Evolutionary conservation across 2,113 vertebrate genomes (phyloP).

Genomic region (Xerus inauris): DNA sequence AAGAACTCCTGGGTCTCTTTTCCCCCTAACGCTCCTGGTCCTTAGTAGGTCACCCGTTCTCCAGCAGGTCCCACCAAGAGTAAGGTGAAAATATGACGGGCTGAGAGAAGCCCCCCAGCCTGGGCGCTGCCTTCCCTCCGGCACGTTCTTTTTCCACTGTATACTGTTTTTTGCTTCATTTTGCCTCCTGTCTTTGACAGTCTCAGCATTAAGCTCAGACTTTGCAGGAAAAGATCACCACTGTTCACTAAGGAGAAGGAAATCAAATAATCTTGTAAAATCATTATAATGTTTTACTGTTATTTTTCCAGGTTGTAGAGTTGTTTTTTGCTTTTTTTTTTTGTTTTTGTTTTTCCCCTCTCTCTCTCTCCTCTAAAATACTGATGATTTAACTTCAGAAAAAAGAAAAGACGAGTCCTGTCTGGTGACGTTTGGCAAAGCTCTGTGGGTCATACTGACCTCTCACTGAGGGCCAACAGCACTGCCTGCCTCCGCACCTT

Average conservation of each 20-base stretch:
- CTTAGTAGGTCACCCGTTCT: rapidly evolving
- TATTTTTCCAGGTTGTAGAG: not conserved
- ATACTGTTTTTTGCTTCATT: not conserved
- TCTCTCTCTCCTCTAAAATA: not conserved
- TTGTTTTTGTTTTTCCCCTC: too few species aligned
- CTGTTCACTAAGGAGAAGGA: not conserved
- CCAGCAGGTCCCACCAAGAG: rapidly evolving
- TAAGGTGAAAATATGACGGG: rapidly evolving
- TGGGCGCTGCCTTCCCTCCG: too few species aligned
- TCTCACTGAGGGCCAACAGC: rapidly evolving
- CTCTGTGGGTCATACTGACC: not conserved
- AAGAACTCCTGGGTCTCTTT: not conserved
- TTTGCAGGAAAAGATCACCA: not conserved
- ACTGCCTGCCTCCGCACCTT: too few species aligned
- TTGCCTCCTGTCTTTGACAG: not conserved
- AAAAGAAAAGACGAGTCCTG: not conserved
- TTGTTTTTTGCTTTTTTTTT: too few species aligned
- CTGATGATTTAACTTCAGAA: not conserved
- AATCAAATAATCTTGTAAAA: not conserved
- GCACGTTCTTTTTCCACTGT: not conserved
- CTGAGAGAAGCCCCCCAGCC: too few species aligned
- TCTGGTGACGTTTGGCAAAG: not conserved
- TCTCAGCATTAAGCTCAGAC: not conserved
- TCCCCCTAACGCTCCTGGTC: not conserved
- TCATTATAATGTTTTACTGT: not conserved